Evolutionary conservation across 92 coral and sea anemone genomes (phyloP), one percentile per base, ranked within the genome.

Genomic region (Parazoanthus darwini): DNA sequence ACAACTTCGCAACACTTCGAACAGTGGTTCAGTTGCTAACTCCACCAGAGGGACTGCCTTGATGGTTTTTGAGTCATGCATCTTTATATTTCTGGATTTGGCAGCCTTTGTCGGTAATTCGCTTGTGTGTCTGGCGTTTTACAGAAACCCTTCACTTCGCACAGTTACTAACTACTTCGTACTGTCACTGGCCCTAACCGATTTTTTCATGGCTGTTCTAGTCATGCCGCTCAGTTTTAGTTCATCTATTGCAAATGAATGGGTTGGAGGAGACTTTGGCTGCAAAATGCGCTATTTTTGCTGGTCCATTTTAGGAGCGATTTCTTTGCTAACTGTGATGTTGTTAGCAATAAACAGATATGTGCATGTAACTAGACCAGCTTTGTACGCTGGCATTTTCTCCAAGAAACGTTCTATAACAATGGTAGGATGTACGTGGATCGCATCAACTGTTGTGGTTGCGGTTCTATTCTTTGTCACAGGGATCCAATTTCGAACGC

Each of bases 341-440:
- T 66, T 82, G 13, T n/a, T 82, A 39, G 86, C 86, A 66, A 66
- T 82, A 65, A 82, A 82, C 77, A 82, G 86, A 43, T 82, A n/a
- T 23, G 66, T 82, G n/a, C 77, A 44, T 66, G 76, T 82, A 20
- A 70, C 76, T n/a, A 82, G 77, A 66, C 77, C 86, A 6, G 59
- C 33, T 16, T 46, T 43, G 23, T 82, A 82, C 63, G 59, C 77
- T 25, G 51, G 8, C 75, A 23, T 42, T 13, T 82, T 14, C 48
- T 82, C 86, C 86, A 67, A 82, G 78, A 82, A 68, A 44, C 65
- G 86, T 43, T 68, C 86, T 66, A 38, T 46, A 1, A 6, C 8
- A 5, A 82, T 68, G 86, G 50, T 71, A 7, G 72, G 23, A 6
- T 42, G 39, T 23, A 46, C 86, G 25, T 82, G 86, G 86, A 3